phyloP scores from a whole-genome alignment of 2,888 invertebrate species.

The Fragum fragum region DNA sequence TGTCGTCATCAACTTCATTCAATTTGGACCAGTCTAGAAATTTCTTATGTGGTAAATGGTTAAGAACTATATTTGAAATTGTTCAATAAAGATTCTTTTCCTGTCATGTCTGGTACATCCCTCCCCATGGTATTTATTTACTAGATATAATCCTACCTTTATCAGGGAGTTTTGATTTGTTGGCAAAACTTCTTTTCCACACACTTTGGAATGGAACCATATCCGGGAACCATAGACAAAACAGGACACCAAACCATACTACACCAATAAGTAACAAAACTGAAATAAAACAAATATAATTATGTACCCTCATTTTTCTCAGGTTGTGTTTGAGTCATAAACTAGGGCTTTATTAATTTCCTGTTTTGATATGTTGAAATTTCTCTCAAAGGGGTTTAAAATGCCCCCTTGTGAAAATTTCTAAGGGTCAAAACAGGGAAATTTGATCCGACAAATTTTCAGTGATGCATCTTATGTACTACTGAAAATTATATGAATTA shows the following conservation, averaged over 20 bases:
- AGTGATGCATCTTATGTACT: too few relatives aligned
- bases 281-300: conserved; percentile 24
- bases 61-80: too few relatives aligned
- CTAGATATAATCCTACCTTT: conserved; percentile 57
- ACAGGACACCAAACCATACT: conserved; percentile 77
- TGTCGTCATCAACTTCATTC: too few relatives aligned
- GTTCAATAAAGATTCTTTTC: too few relatives aligned
- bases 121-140: too few relatives aligned
- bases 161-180: conserved; percentile 28
- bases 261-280: conserved; percentile 62
- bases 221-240: conserved; percentile 80
- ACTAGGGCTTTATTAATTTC: neutral
- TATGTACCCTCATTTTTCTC: neutral
- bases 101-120: too few relatives aligned
- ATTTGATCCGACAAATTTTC: too few relatives aligned
- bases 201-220: conserved; percentile 65
- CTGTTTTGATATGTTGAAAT: neutral
- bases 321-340: neutral
- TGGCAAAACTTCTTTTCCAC: conserved; percentile 34
- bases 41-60: too few relatives aligned
- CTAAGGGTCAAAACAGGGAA: too few relatives aligned
- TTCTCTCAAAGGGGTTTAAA: neutral
- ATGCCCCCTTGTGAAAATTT: neutral
- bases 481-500: too few relatives aligned
- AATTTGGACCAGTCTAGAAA: too few relatives aligned